Base-by-base conservation (phyloP, 2,888 invertebrate species). In the Listrodromus nycthemerus region DNA sequence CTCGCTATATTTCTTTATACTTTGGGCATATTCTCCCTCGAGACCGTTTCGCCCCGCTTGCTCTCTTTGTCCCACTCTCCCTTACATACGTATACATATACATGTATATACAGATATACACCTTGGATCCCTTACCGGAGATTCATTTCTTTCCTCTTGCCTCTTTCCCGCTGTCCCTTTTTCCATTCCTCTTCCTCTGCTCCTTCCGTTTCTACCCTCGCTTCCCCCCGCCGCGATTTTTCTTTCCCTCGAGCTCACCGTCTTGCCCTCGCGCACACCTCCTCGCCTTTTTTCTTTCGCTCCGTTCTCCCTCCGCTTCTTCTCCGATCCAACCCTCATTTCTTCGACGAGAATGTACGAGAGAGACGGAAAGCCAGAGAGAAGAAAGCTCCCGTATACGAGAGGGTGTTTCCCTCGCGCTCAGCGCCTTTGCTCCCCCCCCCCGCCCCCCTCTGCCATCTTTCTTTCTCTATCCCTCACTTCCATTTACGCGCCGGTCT, bases 381-480 rank as follows among this genome's bases (percentile, higher is more conserved):
- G 75, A 81, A 63, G 10, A 66, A 58, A 73, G 77, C 61, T 61
- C 27, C 61, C 21, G 61, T 65, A 78, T 69, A 79, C 67, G 67
- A 52, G 58, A 71, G 77, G 82, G 80, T 77, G 76, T 81, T 84
- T 82, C 80, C 82, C 75, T 83, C 80, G 66, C 52, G 67, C 50
- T 80, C 73, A 76, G 70, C 77, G 58, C 67, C 67, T 61, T 61
- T 77, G 65, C 45, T 8, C 33, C 33, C 30, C 4, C 30, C 4
- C 4, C 30, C 30, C 30, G 2, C 30, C 92, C 92, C 91, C 91
- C 93, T 93, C 92, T 92, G 91, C 91, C 91, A 73, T 93, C 93
- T 93, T 93, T 92, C 93, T 93, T 92, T 92, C 91, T 91, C 93
- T 93, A 92, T 93, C 91, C 91, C 91, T 91, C 92, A 92, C 93